A percentile compares a stretch with the other conserved stretches of the same genome.
These are phyloP conservation scores for Amblyopsis hoosieri DNA, from an alignment of 2,797 vertebrate genomes.

Conservation along the genomic window DNA sequence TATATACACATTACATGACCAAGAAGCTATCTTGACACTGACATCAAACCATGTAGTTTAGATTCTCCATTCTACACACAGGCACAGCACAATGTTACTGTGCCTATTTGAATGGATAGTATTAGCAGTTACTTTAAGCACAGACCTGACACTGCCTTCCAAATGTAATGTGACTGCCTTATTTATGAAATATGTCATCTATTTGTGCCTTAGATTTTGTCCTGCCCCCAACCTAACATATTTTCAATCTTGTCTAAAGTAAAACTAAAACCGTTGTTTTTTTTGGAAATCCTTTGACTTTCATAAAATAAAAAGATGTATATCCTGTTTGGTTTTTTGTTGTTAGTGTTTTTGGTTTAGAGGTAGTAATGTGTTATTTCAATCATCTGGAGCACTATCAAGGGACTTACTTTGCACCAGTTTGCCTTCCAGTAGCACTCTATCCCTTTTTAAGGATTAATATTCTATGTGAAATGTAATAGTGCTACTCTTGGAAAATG, in stretches of 20 bases:
- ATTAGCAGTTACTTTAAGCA: not conserved
- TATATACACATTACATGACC: too few relatives aligned
- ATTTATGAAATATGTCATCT: not conserved
- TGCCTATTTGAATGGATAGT: not conserved
- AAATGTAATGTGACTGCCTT: constrained; percentile 3
- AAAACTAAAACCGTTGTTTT: not conserved
- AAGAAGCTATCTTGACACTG: not conserved
- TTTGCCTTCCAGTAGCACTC: too few relatives aligned
- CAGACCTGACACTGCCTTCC: not conserved
- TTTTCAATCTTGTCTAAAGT: not conserved
- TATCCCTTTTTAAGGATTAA: too few relatives aligned
- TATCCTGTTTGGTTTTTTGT: too few relatives aligned
- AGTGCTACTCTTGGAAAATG: too few relatives aligned
- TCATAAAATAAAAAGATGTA: not conserved
- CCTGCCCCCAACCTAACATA: not conserved
- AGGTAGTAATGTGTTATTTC: too few relatives aligned
- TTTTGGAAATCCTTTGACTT: too few relatives aligned
- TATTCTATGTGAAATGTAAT: too few relatives aligned
- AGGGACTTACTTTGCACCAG: too few relatives aligned
- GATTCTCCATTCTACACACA: not conserved
- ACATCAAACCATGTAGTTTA: not conserved
- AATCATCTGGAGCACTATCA: too few relatives aligned
- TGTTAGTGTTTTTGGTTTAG: too few relatives aligned
- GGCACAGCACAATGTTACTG: not conserved
- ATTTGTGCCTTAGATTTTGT: not conserved